A percentile compares a stretch with the other conserved stretches of the same genome.
Conservation (phyloP, 2,797 vertebrate species). For the Bradypus variegatus region DNA sequence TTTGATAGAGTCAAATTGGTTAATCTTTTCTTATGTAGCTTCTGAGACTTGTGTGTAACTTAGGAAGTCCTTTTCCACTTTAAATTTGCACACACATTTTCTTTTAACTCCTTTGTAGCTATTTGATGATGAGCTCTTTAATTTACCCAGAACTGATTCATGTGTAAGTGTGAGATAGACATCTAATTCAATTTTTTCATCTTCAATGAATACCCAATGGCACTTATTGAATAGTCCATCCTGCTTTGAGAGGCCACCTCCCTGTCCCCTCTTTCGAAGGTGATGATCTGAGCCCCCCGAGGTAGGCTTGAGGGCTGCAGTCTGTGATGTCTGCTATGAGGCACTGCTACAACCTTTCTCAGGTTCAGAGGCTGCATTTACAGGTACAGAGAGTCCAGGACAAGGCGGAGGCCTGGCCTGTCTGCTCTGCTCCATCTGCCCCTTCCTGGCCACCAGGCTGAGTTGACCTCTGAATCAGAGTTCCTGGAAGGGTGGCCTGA, state of each 20-base stretch:
- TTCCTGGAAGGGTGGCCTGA: not conserved
- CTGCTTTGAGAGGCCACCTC: not conserved
- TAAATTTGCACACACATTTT: not conserved
- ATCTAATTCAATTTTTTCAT: not conserved
- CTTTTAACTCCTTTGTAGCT: not conserved
- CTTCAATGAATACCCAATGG: not conserved
- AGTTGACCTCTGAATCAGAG: not conserved
- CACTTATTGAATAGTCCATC: not conserved
- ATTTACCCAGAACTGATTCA: slow-evolving; percentile 16
- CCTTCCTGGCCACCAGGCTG: not conserved
- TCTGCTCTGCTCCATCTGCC: not conserved
- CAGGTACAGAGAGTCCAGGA: not conserved
- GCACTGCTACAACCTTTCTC: not conserved
- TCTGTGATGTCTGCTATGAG: not conserved
- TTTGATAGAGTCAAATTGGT: not conserved
- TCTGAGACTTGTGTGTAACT: not conserved
- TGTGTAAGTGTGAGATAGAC: not conserved
- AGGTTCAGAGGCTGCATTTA: not conserved
- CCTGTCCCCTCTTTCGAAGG: not conserved
- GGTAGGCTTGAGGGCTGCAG: not conserved
- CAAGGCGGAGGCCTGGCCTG: not conserved
- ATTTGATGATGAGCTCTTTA: not conserved
- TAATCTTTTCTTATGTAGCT: not conserved
- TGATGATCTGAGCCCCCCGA: not conserved
- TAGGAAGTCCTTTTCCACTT: not conserved